These are phyloP conservation scores for Pygoscelis antarcticus DNA, from an alignment of 2,113 vertebrate genomes.

Conservation along the genomic window DNA sequence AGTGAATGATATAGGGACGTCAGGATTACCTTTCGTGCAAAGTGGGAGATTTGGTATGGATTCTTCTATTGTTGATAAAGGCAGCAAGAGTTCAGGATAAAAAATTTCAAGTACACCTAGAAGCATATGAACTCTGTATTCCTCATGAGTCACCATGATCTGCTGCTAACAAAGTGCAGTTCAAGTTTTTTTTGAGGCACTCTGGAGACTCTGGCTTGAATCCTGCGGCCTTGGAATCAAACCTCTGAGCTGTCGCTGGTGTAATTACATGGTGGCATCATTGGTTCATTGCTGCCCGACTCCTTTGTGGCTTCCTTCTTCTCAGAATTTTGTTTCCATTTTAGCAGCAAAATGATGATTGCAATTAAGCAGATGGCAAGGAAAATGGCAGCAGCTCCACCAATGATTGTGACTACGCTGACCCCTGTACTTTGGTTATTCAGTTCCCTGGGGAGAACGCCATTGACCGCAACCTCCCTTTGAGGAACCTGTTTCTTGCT, in stretches of 20 bases:
- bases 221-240: conserved; percentile 60
- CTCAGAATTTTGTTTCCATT: conserved; percentile 66
- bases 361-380: conserved; percentile 76
- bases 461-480: conserved; percentile 54
- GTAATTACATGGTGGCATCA: conserved; percentile 68
- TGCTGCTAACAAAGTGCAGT: conserved; percentile 26
- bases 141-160: neutral
- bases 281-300: conserved; percentile 78
- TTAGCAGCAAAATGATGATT: conserved; percentile 67
- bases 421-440: conserved; percentile 49
- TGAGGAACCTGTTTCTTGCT: conserved; percentile 62
- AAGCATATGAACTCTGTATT: neutral
- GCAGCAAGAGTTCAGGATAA: conserved; percentile 1
- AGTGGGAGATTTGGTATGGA: neutral
- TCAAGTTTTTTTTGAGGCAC: conserved; percentile 72
- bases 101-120: conserved; percentile 66
- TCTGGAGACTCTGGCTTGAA: conserved; percentile 45
- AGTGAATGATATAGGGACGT: neutral
- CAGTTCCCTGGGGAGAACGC: conserved; percentile 74
- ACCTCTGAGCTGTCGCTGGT: conserved; percentile 89
- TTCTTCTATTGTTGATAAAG: neutral
- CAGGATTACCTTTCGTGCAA: neutral
- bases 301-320: conserved; percentile 65
- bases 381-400: conserved; percentile 74
- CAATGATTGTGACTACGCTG: conserved; percentile 74